A percentile compares a stretch with the other conserved stretches of the same genome.
These are phyloP conservation scores for Clarias macrocephalus DNA, from an alignment of 2,113 vertebrate species.

Conservation along the genomic window DNA sequence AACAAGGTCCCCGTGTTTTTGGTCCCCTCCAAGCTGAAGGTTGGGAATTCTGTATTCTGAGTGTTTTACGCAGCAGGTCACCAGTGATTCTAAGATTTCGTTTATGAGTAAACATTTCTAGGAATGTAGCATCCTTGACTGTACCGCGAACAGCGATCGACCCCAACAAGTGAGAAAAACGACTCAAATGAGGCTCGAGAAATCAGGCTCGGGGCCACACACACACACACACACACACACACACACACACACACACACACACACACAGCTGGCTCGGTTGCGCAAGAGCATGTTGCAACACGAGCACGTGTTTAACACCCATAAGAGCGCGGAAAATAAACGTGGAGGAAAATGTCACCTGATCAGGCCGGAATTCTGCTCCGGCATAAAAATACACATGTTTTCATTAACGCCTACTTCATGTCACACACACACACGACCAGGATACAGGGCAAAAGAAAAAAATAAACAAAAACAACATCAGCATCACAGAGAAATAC, in stretches of 20 bases:
- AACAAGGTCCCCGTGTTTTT: no score
- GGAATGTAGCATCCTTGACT: background rate
- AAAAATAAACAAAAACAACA: background rate
- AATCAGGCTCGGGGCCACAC: background rate
- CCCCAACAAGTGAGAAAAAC: background rate
- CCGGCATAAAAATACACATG: background rate
- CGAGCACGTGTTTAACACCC: background rate
- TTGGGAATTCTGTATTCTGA: no score
- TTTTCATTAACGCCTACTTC: slow-evolving; percentile 1
- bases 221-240: no score
- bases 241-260: no score
- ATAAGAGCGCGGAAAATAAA: background rate
- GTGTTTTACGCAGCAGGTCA: no score
- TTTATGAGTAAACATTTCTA: background rate
- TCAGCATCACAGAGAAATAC: background rate
- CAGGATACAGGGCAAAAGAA: background rate
- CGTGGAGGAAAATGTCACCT: background rate
- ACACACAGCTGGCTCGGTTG: background rate
- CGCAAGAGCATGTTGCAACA: background rate
- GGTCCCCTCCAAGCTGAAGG: no score
- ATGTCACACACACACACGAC: background rate
- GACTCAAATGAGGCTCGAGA: background rate
- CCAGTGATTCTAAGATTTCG: no score
- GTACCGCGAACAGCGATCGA: no score
- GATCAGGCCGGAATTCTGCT: background rate